phyloP scores from a whole-genome alignment of 2,797 vertebrate genomes.

The Myotis findleyi region DNA sequence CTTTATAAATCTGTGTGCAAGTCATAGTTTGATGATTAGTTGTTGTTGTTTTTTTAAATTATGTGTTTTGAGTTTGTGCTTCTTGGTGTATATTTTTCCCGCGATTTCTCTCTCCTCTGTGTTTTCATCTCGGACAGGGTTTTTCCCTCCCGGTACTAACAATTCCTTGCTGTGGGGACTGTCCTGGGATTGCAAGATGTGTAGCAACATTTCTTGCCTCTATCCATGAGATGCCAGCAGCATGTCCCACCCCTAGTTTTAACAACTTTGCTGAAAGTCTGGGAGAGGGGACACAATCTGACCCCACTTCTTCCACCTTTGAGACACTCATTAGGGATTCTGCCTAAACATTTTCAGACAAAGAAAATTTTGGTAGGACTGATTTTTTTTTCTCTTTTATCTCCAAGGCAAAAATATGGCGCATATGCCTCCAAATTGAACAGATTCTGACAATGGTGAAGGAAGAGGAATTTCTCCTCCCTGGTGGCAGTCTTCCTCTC shows the following conservation, averaged over 20 bases:
- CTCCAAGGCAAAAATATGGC: neutral
- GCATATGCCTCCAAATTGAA: neutral
- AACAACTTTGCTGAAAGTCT: neutral
- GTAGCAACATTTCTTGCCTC: neutral
- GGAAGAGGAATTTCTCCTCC: neutral
- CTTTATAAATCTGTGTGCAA: neutral
- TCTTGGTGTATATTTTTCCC: neutral
- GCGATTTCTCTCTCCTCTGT: neutral
- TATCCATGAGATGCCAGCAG: neutral
- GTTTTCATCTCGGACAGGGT: neutral
- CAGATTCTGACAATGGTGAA: neutral
- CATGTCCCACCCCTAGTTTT: neutral
- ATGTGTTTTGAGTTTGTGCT: neutral
- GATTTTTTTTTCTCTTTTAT: neutral
- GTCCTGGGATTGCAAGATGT: neutral
- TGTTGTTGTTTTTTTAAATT: neutral
- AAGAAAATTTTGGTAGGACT: neutral
- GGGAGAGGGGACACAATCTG: neutral
- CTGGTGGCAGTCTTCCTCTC: neutral
- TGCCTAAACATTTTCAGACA: neutral
- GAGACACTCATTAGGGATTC: neutral
- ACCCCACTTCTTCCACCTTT: no score
- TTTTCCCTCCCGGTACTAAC: neutral
- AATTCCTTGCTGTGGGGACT: neutral
- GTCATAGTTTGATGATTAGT: neutral